Base-by-base conservation (phyloP, 2,888 invertebrate genomes). In the Dasypolia templi region DNA sequence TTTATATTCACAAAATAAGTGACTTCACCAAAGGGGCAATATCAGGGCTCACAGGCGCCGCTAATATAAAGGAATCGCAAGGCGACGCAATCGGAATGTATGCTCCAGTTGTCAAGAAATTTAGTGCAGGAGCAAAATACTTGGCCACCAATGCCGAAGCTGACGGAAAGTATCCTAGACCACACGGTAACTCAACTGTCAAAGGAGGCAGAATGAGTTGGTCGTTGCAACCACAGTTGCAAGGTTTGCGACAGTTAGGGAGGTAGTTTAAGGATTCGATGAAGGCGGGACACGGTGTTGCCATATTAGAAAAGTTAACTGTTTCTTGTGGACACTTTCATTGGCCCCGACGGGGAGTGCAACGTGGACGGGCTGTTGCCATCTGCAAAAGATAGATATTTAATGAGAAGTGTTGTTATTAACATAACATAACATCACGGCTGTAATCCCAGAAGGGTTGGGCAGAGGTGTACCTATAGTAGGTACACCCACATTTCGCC, bases 201-300 rank as follows among this genome's bases (percentile, higher is more conserved):
- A 77, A n/a, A 7, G 93, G 93, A 0, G 93, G 92, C 42, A 90
- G 72, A 67, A 93, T 89, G 1, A 92, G 79, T 46, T 90, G 89
- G 2, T 87, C 77, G 14, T 83, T 82, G 66, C 75, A 51, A 29
- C 63, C 56, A 46, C 75, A 63, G 19, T 81, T 81, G 59, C 62
- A 64, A 69, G 71, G 19, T 62, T 58, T 58, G 0, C 3, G 11
- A 56, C 55, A 46, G 5, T 44, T 76, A 0, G 61, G 32, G 0
- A 59, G n/a, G 32, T 61, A 49, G 64, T 83, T 74, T 76, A 75
- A 79, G 71, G 77, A 35, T 22, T 86, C 78, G 11, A 73, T 63
- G 51, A 32, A 74, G 49, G 70, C 66, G 19, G 63, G 46, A 66
- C 49, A 66, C 11, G 84, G 87, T 84, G 86, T 76, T 85, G 81